Evolutionary conservation across 2,888 invertebrate species (phyloP).

Genomic region (Hirudinaria manillensis): DNA sequence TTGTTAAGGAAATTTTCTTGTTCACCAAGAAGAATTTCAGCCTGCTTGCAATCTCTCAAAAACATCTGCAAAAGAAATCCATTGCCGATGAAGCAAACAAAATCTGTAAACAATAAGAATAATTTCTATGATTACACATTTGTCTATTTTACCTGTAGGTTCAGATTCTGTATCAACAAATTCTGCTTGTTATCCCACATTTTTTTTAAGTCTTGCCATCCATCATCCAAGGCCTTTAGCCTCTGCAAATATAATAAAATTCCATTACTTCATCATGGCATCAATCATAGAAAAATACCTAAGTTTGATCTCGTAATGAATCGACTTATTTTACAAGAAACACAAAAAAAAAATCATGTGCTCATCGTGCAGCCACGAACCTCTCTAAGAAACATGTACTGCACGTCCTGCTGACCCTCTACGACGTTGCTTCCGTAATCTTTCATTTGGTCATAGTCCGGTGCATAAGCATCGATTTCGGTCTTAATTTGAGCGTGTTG

Average conservation of each 20-base stretch:
- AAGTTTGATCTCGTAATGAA: not conserved
- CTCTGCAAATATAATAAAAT: slow-evolving; percentile 57
- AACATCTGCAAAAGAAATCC: slow-evolving; percentile 63
- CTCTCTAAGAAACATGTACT: slow-evolving; percentile 99
- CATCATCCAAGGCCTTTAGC: slow-evolving; percentile 92
- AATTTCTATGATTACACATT: too few relatives aligned
- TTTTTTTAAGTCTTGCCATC: slow-evolving; percentile 96
- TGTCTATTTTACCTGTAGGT: slow-evolving; percentile 54
- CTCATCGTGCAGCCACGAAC: slow-evolving; percentile 40
- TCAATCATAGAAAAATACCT: not conserved
- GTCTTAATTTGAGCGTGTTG: slow-evolving; percentile 95
- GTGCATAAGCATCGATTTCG: slow-evolving; percentile 97
- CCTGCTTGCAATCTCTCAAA: slow-evolving; percentile 92
- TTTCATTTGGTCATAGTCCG: slow-evolving; percentile 98
- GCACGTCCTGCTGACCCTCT: slow-evolving; percentile 77
- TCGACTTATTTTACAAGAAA: not conserved
- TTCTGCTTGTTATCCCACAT: slow-evolving; percentile 99
- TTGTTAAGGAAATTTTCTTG: slow-evolving; percentile 96
- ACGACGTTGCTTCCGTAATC: slow-evolving; percentile 75
- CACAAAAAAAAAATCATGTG: not conserved
- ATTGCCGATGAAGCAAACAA: not conserved
- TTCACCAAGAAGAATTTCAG: slow-evolving; percentile 91
- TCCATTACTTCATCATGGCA: not conserved
- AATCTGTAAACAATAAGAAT: not conserved
- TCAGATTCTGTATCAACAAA: slow-evolving; percentile 84